These are phyloP conservation scores for Donacobius atricapilla DNA, from an alignment of 2,113 vertebrate genomes.

Conservation along the genomic window DNA sequence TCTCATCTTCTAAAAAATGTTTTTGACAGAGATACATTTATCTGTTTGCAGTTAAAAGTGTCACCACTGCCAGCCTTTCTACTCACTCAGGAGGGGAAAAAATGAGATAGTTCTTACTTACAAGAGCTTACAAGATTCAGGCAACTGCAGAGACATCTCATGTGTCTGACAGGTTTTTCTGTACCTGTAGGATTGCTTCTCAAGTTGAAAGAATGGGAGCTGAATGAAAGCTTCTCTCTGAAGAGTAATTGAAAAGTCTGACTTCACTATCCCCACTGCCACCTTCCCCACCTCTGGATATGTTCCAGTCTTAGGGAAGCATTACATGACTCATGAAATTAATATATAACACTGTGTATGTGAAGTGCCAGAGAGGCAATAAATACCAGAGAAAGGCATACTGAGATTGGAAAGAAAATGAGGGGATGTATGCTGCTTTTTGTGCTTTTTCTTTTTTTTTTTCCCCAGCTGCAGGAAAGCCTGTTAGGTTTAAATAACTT, in stretches of 20 bases:
- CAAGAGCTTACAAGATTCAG: background rate
- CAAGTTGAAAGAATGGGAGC: background rate
- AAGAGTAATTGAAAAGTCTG: background rate
- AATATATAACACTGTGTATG: background rate
- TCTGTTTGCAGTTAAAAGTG: background rate
- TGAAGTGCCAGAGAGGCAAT: background rate
- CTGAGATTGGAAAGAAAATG: background rate
- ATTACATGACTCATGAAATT: background rate
- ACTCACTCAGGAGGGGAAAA: background rate
- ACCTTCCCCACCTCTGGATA: slow-evolving; percentile 10
- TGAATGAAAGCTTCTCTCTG: background rate
- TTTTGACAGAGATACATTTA: background rate
- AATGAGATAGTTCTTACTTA: background rate
- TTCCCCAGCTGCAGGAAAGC: background rate
- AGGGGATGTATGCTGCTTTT: background rate
- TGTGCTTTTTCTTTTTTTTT: too few relatives aligned
- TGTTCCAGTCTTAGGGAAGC: background rate
- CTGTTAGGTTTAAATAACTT: background rate
- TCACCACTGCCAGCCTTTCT: background rate
- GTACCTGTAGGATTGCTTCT: background rate
- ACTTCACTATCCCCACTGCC: background rate
- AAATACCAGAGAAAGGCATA: background rate
- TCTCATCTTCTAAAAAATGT: background rate
- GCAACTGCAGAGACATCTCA: background rate
- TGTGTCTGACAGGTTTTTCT: background rate